Percentiles rank a stretch among this genome's conserved stretches.
phyloP scores from a whole-genome alignment of 2,113 vertebrate genomes.

The Theristicus caerulescens region DNA sequence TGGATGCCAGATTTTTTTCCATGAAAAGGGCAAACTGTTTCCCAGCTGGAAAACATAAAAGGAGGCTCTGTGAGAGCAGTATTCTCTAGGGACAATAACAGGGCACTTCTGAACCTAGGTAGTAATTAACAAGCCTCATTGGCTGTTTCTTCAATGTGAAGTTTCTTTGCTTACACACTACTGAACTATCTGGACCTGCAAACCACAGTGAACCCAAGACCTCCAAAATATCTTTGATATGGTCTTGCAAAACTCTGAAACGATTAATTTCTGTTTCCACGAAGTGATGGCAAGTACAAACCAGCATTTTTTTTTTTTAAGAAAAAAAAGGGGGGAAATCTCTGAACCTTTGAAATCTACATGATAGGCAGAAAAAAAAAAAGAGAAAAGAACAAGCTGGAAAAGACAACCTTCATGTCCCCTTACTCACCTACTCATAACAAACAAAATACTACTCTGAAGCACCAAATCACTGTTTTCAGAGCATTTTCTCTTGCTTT shows the following conservation, averaged over 20 bases:
- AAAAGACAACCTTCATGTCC: background rate
- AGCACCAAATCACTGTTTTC: background rate
- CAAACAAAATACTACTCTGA: background rate
- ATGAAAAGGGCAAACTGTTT: background rate
- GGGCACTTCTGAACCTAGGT: background rate
- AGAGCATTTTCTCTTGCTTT: background rate
- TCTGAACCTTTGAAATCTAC: background rate
- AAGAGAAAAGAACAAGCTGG: background rate
- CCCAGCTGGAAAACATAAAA: background rate
- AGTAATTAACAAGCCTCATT: background rate
- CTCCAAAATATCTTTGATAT: background rate
- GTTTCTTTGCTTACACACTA: background rate
- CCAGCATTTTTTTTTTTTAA: background rate
- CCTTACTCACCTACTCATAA: background rate
- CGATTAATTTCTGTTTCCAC: background rate
- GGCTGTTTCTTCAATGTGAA: background rate
- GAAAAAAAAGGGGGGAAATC: background rate
- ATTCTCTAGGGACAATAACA: background rate
- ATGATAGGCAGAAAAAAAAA: background rate
- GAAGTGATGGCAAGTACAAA: background rate
- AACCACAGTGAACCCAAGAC: background rate
- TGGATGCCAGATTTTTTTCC: background rate
- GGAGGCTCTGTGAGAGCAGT: background rate
- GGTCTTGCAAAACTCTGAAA: background rate
- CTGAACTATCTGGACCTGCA: background rate